Conservation (phyloP, 2,797 vertebrate species). For the Amazona ochrocephala region DNA sequence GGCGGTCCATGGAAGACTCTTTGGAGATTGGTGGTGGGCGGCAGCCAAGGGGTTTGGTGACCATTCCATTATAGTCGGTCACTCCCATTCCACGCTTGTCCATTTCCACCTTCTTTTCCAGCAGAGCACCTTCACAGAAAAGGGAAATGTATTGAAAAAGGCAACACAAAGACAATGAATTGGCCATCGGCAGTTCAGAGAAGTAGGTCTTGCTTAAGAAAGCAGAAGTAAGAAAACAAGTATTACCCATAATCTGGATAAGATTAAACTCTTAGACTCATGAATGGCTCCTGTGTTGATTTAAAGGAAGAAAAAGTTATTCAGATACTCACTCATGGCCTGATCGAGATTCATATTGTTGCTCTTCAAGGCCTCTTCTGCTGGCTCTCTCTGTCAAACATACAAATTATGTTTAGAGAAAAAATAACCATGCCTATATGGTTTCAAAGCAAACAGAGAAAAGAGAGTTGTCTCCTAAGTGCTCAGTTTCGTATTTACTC, state of each 20-base stretch:
- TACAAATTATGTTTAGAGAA: neutral
- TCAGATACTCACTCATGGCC: constrained; percentile 94
- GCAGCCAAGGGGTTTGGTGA: constrained; percentile 92
- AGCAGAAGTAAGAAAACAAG: neutral
- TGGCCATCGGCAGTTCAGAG: neutral
- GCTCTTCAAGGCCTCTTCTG: constrained; percentile 98
- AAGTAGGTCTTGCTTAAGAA: neutral
- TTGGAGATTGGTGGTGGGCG: constrained; percentile 94
- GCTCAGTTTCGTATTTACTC: neutral
- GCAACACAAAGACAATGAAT: neutral
- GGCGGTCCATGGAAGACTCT: constrained; percentile 95
- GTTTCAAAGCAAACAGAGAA: neutral
- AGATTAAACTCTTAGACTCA: neutral
- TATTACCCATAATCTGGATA: neutral
- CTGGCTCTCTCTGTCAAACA: constrained; percentile 93
- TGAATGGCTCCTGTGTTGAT: neutral
- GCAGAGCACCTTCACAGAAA: constrained; percentile 86
- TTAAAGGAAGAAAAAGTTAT: neutral
- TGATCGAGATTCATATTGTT: constrained; percentile 99
- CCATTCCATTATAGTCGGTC: constrained; percentile 94
- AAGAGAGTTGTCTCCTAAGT: neutral
- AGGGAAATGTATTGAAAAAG: neutral
- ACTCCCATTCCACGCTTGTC: constrained; percentile 97
- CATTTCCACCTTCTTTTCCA: constrained; percentile 99
- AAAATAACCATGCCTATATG: neutral